phyloP scores from a whole-genome alignment of 2,888 invertebrate species.

The Acanthococcus lagerstroemiae region DNA sequence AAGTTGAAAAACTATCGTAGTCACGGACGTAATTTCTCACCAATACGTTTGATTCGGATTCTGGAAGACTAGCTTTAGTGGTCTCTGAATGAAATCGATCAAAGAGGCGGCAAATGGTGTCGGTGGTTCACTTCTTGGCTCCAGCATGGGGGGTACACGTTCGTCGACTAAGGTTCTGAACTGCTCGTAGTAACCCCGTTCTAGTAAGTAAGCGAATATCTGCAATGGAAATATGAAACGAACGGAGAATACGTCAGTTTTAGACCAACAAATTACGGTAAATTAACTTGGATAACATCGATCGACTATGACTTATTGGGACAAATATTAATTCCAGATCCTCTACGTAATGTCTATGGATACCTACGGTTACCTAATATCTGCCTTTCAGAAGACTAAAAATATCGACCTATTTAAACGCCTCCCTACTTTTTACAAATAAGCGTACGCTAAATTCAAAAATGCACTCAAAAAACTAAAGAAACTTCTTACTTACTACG shows the following conservation, averaged over 20 bases:
- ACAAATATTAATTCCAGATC: too few relatives aligned
- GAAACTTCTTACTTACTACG: slow-evolving; percentile 6
- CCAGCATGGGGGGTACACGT: slow-evolving; percentile 58
- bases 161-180: slow-evolving; percentile 59
- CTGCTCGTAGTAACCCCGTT: slow-evolving; percentile 60
- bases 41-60: background rate
- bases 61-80: slow-evolving; percentile 44
- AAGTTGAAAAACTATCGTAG: background rate
- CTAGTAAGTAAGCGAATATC: slow-evolving; percentile 35
- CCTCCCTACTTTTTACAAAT: too few relatives aligned
- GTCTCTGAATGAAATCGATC: slow-evolving; percentile 64
- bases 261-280: too few relatives aligned
- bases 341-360: too few relatives aligned
- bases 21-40: background rate
- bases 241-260: too few relatives aligned
- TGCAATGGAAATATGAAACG: slow-evolving; percentile 39
- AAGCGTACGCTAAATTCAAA: too few relatives aligned
- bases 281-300: too few relatives aligned
- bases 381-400: too few relatives aligned
- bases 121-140: slow-evolving; percentile 57
- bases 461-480: slow-evolving; percentile 17
- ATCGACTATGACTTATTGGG: too few relatives aligned
- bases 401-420: too few relatives aligned
- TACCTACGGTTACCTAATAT: too few relatives aligned
- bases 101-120: slow-evolving; percentile 63